Percentiles rank a stretch among this genome's conserved stretches.
Evolutionary conservation across 2,888 invertebrate species (phyloP).

Genomic region (Drosophila koepferae): DNA sequence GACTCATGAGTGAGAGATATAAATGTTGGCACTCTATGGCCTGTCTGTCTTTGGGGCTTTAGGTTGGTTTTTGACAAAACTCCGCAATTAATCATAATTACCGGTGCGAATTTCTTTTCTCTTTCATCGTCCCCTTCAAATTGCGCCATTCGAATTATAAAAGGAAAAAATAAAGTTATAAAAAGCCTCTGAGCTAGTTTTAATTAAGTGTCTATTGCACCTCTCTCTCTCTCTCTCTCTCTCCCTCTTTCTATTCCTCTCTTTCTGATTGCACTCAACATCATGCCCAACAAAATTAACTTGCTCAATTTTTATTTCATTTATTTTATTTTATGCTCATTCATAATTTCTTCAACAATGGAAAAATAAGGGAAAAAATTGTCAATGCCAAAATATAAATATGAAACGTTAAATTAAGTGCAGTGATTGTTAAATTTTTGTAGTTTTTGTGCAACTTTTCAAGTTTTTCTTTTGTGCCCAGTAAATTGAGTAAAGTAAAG

Average conservation of each 20-base stretch:
- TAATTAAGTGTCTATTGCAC: slow-evolving; percentile 49
- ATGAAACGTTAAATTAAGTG: slow-evolving; percentile 61
- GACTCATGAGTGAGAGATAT: slow-evolving; percentile 43
- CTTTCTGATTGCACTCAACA: slow-evolving; percentile 17
- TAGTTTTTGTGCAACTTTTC: slow-evolving; percentile 26
- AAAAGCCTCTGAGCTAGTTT: slow-evolving; percentile 36
- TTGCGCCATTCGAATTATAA: slow-evolving; percentile 35
- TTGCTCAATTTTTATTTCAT: slow-evolving; percentile 49
- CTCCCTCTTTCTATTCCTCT: neutral
- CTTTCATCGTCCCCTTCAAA: slow-evolving; percentile 33
- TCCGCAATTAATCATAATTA: slow-evolving; percentile 65
- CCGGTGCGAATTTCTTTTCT: slow-evolving; percentile 33
- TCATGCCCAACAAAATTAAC: slow-evolving; percentile 37
- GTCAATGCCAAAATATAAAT: slow-evolving; percentile 71
- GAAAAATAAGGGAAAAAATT: slow-evolving; percentile 41
- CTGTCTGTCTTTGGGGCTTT: neutral
- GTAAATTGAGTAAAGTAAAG: slow-evolving; percentile 39
- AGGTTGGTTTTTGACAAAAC: slow-evolving; percentile 8
- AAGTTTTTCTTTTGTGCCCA: slow-evolving; percentile 41
- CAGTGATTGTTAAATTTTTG: slow-evolving; percentile 60
- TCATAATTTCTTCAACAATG: slow-evolving; percentile 69
- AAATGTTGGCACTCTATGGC: neutral
- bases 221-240: slow-evolving; percentile 7
- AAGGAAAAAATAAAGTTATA: slow-evolving; percentile 13
- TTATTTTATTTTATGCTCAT: slow-evolving; percentile 29